Evolutionary conservation across 2,797 vertebrate species (phyloP).

Genomic region (Halcyon badia): DNA sequence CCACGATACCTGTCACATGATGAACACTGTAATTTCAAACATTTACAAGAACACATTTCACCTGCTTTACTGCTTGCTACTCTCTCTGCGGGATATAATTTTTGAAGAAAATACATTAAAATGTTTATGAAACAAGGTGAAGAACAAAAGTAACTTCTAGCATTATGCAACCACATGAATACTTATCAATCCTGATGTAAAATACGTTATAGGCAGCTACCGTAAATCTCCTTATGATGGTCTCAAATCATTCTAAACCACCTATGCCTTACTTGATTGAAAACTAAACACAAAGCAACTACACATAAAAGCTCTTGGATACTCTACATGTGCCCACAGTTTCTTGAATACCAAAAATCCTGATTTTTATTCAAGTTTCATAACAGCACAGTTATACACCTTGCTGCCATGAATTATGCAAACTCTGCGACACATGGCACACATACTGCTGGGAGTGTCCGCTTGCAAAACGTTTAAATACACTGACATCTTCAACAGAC

Average conservation of each 20-base stretch:
- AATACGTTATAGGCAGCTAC: background rate
- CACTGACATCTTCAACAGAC: background rate
- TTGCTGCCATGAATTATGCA: background rate
- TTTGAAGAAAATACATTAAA: background rate
- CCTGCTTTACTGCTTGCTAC: background rate
- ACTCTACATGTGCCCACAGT: background rate
- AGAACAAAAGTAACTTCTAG: background rate
- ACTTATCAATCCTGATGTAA: background rate
- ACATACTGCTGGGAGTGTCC: background rate
- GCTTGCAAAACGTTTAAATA: background rate
- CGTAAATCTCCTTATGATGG: background rate
- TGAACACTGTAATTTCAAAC: background rate
- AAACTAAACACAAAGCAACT: background rate
- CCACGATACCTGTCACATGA: accelerated
- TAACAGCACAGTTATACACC: background rate
- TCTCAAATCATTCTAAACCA: background rate
- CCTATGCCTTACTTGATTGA: background rate
- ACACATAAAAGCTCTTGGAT: background rate
- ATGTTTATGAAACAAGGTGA: background rate
- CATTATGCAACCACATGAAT: background rate
- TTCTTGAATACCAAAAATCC: background rate
- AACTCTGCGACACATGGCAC: background rate
- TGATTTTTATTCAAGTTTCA: background rate
- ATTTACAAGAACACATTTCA: background rate
- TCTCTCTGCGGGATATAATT: background rate